These are phyloP conservation scores for Drosophila monieri DNA, from an alignment of 2,888 invertebrate species.

Conservation along the genomic window DNA sequence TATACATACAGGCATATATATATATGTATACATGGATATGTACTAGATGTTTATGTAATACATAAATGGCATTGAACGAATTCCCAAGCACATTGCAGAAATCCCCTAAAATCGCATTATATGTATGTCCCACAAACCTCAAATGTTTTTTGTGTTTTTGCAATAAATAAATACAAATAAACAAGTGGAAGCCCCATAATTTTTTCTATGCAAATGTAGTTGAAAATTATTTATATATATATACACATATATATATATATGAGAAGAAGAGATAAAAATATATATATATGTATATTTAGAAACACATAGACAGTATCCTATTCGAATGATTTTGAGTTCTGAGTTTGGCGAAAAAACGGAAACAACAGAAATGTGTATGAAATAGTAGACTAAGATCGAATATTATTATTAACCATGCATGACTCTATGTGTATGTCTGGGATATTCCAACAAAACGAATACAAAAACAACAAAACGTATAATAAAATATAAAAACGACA, in stretches of 20 bases:
- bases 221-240: conserved; percentile 50
- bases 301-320: conserved; percentile 29
- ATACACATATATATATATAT: conserved; percentile 14
- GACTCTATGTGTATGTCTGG: conserved; percentile 29
- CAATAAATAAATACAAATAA: conserved; percentile 7
- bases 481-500: conserved; percentile 22
- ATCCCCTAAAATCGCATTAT: conserved; percentile 25
- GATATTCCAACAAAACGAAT: conserved; percentile 2
- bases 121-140: not conserved
- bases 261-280: conserved; percentile 12
- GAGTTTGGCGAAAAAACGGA: conserved; percentile 6
- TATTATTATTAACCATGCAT: conserved; percentile 16
- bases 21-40: conserved; percentile 30
- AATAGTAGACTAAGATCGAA: conserved; percentile 27
- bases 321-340: conserved; percentile 21
- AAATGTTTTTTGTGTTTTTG: conserved; percentile 7
- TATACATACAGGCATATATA: conserved; percentile 43
- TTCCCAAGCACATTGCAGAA: conserved; percentile 29
- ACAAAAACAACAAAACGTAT: conserved; percentile 1
- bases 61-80: conserved; percentile 46
- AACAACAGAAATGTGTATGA: conserved; percentile 20
- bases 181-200: conserved; percentile 18
- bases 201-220: conserved; percentile 70
- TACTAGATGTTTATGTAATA: conserved; percentile 67
- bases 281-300: conserved; percentile 31